A percentile compares a stretch with the other conserved stretches of the same genome.
phyloP scores from a whole-genome alignment of 2,113 vertebrate species.

The Lichenostomus cassidix region DNA sequence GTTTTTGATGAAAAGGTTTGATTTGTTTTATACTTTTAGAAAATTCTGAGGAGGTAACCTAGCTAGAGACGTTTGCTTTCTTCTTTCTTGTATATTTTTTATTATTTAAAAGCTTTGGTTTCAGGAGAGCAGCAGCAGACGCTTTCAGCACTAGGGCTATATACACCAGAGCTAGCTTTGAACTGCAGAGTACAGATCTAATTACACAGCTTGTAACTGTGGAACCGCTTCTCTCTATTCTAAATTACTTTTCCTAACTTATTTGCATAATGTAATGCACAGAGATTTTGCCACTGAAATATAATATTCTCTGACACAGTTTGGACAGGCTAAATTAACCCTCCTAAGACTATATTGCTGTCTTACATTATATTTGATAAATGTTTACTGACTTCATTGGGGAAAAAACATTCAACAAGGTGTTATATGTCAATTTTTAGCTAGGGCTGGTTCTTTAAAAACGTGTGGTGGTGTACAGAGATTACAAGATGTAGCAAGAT shows the following conservation, averaged over 20 bases:
- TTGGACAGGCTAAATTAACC: slow-evolving; percentile 68
- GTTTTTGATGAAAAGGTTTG: not conserved
- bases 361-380: not conserved
- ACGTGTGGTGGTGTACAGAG: not conserved
- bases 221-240: slow-evolving; percentile 64
- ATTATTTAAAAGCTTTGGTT: slow-evolving; percentile 68
- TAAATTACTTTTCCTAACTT: slow-evolving; percentile 70
- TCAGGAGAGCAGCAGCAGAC: slow-evolving; percentile 48
- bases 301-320: slow-evolving; percentile 51
- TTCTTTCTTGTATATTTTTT: slow-evolving; percentile 47
- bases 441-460: not conserved
- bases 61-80: slow-evolving; percentile 48
- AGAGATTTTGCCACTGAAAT: slow-evolving; percentile 67
- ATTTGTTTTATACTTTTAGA: slow-evolving; percentile 9
- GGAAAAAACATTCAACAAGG: not conserved
- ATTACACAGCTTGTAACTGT: slow-evolving; percentile 75
- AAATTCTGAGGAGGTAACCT: slow-evolving; percentile 37
- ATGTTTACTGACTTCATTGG: not conserved
- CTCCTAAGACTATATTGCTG: slow-evolving; percentile 35
- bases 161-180: slow-evolving; percentile 66
- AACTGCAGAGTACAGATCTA: slow-evolving; percentile 71
- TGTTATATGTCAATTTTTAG: not conserved
- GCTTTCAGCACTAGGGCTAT: slow-evolving; percentile 31
- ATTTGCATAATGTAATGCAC: slow-evolving; percentile 77
- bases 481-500: not conserved